Percentiles rank a stretch among this genome's conserved stretches.
phyloP scores from a whole-genome alignment of 2,113 vertebrate species.

The Pygoscelis adeliae region DNA sequence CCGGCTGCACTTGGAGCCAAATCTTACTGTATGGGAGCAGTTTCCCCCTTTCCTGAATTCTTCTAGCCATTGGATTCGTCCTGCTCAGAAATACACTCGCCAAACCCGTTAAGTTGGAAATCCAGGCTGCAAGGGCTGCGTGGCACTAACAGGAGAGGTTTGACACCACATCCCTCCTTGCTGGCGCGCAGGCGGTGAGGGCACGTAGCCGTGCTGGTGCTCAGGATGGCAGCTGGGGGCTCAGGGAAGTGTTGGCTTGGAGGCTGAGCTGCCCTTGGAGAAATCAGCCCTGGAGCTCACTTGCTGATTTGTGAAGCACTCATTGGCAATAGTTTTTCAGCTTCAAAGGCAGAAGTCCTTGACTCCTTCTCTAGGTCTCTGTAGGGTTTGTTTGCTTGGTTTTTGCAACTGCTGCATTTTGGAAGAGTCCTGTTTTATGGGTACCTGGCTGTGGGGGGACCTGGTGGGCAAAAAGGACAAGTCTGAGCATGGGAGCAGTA shows the following conservation, averaged over 20 bases:
- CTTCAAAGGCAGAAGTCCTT: neutral
- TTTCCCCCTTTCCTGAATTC: neutral
- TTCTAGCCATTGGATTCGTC: neutral
- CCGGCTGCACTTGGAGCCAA: neutral
- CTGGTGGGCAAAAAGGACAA: neutral
- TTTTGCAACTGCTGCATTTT: neutral
- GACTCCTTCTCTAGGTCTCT: neutral
- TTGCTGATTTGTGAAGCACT: neutral
- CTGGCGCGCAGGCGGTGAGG: rapidly evolving
- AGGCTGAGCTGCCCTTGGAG: neutral
- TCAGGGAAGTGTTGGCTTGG: neutral
- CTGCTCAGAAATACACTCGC: neutral
- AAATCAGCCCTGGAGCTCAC: neutral
- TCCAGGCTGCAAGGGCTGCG: neutral
- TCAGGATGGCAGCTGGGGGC: neutral
- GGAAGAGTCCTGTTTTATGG: neutral
- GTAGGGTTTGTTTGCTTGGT: neutral
- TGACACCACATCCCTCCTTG: rapidly evolving
- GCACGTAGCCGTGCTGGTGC: neutral
- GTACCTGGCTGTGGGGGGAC: neutral
- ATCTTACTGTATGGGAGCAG: neutral
- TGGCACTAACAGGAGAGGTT: neutral
- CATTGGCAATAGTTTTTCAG: neutral
- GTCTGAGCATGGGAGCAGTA: neutral
- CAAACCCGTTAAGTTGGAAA: neutral